These are phyloP conservation scores for Catocala sponsa DNA, from an alignment of 2,888 invertebrate species.

Conservation along the genomic window DNA sequence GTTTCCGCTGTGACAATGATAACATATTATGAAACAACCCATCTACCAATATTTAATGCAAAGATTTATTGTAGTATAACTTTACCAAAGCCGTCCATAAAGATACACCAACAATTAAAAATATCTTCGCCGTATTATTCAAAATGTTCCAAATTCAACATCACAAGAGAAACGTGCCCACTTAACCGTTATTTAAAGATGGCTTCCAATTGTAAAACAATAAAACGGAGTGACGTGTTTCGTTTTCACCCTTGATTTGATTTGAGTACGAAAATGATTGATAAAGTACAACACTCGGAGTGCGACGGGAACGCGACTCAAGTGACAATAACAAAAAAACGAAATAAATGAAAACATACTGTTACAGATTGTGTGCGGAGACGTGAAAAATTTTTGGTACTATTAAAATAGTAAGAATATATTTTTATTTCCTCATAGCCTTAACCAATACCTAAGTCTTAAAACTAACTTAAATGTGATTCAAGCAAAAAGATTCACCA, in stretches of 20 bases:
- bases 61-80: too few relatives aligned
- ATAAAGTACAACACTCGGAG: slow-evolving; percentile 61
- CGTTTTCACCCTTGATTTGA: slow-evolving; percentile 73
- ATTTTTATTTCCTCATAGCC: too few relatives aligned
- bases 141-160: not conserved
- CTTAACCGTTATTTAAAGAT: slow-evolving; percentile 25
- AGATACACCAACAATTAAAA: not conserved
- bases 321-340: slow-evolving; percentile 49
- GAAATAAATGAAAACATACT: slow-evolving; percentile 47
- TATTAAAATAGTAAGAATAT: too few relatives aligned
- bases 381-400: not conserved
- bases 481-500: too few relatives aligned
- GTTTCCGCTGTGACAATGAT: too few relatives aligned
- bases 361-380: slow-evolving; percentile 5
- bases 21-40: too few relatives aligned
- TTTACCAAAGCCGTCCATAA: not conserved
- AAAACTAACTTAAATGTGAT: too few relatives aligned
- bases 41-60: too few relatives aligned
- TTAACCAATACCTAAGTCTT: too few relatives aligned
- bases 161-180: slow-evolving; percentile 15
- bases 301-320: slow-evolving; percentile 39
- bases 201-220: slow-evolving; percentile 43
- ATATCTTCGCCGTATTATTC: not conserved
- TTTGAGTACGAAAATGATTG: slow-evolving; percentile 71
- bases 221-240: slow-evolving; percentile 59